These are phyloP conservation scores for Pimpla rufipes DNA, from an alignment of 2,888 invertebrate species.

Conservation along the genomic window DNA sequence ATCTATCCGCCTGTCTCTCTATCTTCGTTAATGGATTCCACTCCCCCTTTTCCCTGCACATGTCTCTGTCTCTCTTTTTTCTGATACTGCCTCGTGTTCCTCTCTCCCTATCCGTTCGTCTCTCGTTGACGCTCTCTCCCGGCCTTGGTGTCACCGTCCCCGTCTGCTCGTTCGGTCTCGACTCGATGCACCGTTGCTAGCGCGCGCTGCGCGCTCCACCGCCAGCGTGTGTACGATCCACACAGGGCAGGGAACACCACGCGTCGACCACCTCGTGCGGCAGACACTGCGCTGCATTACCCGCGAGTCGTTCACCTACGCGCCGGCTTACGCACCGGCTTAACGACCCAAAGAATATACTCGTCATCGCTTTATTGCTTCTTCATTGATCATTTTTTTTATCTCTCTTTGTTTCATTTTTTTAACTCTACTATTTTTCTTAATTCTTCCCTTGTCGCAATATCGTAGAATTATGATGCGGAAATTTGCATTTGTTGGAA, in stretches of 20 bases:
- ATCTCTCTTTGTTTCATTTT: background rate
- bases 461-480: too few relatives aligned
- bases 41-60: background rate
- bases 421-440: background rate
- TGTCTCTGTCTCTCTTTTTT: background rate
- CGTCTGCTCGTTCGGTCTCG: slow-evolving; percentile 44
- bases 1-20: slow-evolving; percentile 27
- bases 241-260: slow-evolving; percentile 39
- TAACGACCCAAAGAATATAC: slow-evolving; percentile 29
- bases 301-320: slow-evolving; percentile 66
- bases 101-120: slow-evolving; percentile 22
- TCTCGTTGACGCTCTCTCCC: slow-evolving; percentile 38
- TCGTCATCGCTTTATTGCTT: slow-evolving; percentile 8
- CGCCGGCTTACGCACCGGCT: slow-evolving; percentile 47
- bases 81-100: background rate
- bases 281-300: slow-evolving; percentile 50
- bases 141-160: slow-evolving; percentile 52
- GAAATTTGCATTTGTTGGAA: too few relatives aligned
- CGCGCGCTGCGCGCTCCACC: background rate
- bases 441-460: background rate
- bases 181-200: slow-evolving; percentile 50
- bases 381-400: background rate
- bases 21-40: slow-evolving; percentile 15
- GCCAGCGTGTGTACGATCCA: slow-evolving; percentile 15
- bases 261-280: slow-evolving; percentile 57